Evolutionary conservation across 2,797 vertebrate genomes (phyloP), one percentile per base, ranked within the genome.

Genomic region (Spheniscus humboldti): DNA sequence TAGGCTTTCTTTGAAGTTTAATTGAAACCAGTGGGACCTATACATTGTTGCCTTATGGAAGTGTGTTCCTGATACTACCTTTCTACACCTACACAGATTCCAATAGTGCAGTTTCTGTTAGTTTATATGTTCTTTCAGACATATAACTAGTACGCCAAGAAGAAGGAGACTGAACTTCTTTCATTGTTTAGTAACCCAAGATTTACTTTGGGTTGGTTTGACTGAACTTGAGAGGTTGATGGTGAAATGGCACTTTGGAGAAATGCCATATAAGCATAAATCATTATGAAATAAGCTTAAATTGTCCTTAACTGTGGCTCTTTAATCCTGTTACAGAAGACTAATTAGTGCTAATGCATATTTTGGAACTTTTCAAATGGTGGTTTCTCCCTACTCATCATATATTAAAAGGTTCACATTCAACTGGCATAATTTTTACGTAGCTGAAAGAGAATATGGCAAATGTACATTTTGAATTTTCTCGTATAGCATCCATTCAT

Each of bases 281-380:
- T 95, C 48, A 72, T 95, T 67, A 52, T 69, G 57, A 97, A 96
- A 88, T 83, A 91, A 91, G 43, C 76, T 87, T 91, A 62, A 94
- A 63, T 62, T 60, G 15, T 72, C 33, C 60, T 76, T 93, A 93
- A 93, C 67, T 92, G 35, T 88, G 56, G 24, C 20, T 72, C 47
- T 95, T 80, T 71, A 94, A 81, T 94, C 33, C 45, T 67, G 3
- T 94, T 96, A 62, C 23, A 63, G 41, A 81, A 91, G 73, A 91
- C 75, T 91, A 88, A 91, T 95, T 95, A 93, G 24, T 27, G 16
- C 66, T 88, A 89, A 93, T 89, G 39, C 4, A 2, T 69, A 56
- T 74, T 76, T 93, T 87, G 56, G 78, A 96, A 86, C 48, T 91
- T 86, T 85, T 77, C 3, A 28, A 48, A 25, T 5, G 8, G 22